Percentiles rank a stretch among this genome's conserved stretches.
Evolutionary conservation across 2,797 vertebrate genomes (phyloP).

Genomic region (Muscicapa striata): DNA sequence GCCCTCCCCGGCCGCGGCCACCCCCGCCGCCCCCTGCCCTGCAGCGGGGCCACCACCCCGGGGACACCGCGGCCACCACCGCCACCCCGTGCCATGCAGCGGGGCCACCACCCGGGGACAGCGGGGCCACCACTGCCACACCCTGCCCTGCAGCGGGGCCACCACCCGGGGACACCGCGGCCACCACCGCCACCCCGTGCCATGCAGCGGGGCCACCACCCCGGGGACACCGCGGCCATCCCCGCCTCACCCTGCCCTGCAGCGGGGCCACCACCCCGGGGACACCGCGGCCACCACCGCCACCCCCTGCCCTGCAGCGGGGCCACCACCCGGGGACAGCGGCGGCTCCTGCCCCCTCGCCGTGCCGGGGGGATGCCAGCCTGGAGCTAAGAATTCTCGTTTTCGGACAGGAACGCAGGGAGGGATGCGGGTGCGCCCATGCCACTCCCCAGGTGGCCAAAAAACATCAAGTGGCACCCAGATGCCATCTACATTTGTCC

Average conservation of each 20-base stretch:
- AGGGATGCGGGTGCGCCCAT: fast-evolving
- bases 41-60: fast-evolving
- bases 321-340: not conserved
- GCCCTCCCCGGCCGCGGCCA: not conserved
- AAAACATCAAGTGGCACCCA: not conserved
- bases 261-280: not conserved
- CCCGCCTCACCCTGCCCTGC: not conserved
- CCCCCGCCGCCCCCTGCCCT: not conserved
- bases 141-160: not conserved
- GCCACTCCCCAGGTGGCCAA: fast-evolving
- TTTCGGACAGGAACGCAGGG: too few species aligned
- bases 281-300: not conserved
- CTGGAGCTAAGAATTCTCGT: not conserved
- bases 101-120: not conserved
- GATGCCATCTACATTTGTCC: not conserved
- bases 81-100: not conserved
- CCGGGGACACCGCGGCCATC: not conserved
- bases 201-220: not conserved
- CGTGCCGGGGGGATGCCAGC: not conserved
- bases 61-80: not conserved
- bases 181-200: not conserved
- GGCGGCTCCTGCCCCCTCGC: fast-evolving
- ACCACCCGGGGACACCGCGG: too few species aligned
- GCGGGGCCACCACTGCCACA: not conserved
- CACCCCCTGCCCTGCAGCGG: not conserved